Evolutionary conservation across 2,888 invertebrate genomes (phyloP), one percentile per base, ranked within the genome.

Genomic region (Acanthacorydalis orientalis): DNA sequence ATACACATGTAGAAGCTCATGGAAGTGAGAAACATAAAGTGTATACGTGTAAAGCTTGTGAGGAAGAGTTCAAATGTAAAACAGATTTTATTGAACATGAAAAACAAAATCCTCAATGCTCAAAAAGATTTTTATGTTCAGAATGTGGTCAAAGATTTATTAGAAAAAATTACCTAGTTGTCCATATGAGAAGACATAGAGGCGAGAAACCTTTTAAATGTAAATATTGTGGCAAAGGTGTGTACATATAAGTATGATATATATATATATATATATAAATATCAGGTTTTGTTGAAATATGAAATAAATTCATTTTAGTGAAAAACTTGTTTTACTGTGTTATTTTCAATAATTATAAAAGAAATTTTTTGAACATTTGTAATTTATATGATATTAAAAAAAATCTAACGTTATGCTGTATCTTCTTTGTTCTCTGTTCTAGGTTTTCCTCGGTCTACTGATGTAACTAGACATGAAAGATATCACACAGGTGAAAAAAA

Each of bases 191-290:
- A 12, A 60, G 75, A 37, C 75, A 75, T 57, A 67, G 72, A 31
- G 75, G 75, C 4, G 74, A 75, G 53, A 75, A 75, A 53, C 75
- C 74, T 0, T 75, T 73, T 56, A 74, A 74, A 56, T 75, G 75
- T 54, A 69, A 69, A 55, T 75, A 64, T 57, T 75, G 75, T 53
- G 68, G 67, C 44, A 74, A 75, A 61, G 74, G 64, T 64, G 53
- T 11, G 15, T 31, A 31, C 9, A 23, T 9, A 42, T 42, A 10
- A 8, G 12, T 23, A 10, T 42, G 16, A 10, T 31, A 8, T 23
- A 37, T 37, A 37, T 12, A 37, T 37, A 12, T 37, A 12, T 14
- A 37, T 37, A 12, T 23, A 14, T 12, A 37, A 8, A 37, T 14
- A 37, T 12, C 7, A 7, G 10, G 7, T 8, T 37, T 37, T 37